These are phyloP conservation scores for Phalanger gymnotis DNA, from an alignment of 2,797 vertebrate species.

Conservation along the genomic window DNA sequence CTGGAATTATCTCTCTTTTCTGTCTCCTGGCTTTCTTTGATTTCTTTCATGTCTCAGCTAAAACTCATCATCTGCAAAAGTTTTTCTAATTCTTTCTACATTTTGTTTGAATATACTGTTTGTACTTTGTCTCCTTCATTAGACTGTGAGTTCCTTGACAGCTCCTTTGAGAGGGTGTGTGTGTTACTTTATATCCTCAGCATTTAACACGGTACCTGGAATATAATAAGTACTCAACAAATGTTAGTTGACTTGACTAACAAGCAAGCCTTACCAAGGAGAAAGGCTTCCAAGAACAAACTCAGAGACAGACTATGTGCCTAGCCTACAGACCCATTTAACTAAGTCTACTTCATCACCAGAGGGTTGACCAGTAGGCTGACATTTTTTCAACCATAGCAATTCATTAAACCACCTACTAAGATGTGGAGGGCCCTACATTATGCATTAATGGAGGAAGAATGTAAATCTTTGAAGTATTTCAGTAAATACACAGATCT, in stretches of 20 bases:
- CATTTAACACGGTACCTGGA: not conserved
- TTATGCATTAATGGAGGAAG: not conserved
- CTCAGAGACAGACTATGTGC: not conserved
- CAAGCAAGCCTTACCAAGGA: not conserved
- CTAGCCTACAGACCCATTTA: not conserved
- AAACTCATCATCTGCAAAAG: not conserved
- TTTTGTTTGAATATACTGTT: not conserved
- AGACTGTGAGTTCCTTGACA: not conserved
- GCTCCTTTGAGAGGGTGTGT: too few species aligned
- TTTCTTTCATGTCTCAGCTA: not conserved
- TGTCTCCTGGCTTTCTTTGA: not conserved
- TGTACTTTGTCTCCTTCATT: not conserved
- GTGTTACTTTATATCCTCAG: not conserved
- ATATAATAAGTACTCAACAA: not conserved
- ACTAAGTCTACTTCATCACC: not conserved
- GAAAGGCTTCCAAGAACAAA: not conserved
- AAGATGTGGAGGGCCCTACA: not conserved
- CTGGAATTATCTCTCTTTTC: not conserved
- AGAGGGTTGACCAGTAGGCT: not conserved
- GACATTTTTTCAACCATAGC: not conserved
- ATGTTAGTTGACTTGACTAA: not conserved
- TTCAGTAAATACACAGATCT: conserved; percentile 16
- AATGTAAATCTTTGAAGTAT: not conserved
- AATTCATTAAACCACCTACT: not conserved
- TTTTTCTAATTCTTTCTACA: not conserved